These are phyloP conservation scores for Coleophora deauratella DNA, from an alignment of 2,888 invertebrate genomes.

Conservation along the genomic window DNA sequence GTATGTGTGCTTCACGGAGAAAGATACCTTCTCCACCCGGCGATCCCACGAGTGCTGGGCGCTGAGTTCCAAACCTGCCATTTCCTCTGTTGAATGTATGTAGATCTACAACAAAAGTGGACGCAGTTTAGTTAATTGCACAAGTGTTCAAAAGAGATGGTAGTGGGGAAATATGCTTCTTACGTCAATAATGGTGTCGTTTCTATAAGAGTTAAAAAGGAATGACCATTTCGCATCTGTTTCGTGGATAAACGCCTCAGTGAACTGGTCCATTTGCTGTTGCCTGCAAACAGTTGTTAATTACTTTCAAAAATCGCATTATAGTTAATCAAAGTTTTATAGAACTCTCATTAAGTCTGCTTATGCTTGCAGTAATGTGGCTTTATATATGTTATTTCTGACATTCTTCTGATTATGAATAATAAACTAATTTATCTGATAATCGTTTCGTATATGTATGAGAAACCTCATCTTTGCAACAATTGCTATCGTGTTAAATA, in stretches of 20 bases:
- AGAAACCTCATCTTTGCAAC: too few species aligned
- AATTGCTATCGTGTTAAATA: too few species aligned
- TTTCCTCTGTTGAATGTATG: constrained; percentile 80
- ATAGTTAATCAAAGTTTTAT: neutral
- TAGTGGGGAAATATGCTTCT: constrained; percentile 17
- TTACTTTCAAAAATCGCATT: neutral
- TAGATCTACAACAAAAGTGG: constrained; percentile 55
- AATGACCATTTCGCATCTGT: constrained; percentile 80
- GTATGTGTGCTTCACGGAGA: constrained; percentile 84
- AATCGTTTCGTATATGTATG: too few species aligned
- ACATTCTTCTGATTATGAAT: too few species aligned
- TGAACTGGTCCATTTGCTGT: constrained; percentile 44
- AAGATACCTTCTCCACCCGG: constrained; percentile 74
- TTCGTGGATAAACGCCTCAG: constrained; percentile 76
- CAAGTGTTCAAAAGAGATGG: too few species aligned
- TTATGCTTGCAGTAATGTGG: too few species aligned
- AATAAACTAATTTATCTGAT: too few species aligned
- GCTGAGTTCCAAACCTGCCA: constrained; percentile 79
- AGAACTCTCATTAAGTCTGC: too few species aligned
- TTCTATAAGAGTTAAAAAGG: constrained; percentile 65
- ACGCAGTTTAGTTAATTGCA: too few species aligned
- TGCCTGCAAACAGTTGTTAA: constrained; percentile 8
- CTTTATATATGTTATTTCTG: too few species aligned
- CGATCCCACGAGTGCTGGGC: constrained; percentile 82
- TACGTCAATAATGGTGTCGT: constrained; percentile 60